Evolutionary conservation across 2,797 vertebrate species (phyloP), one percentile per base, ranked within the genome.

Genomic region (Pseudomugil gertrudae): DNA sequence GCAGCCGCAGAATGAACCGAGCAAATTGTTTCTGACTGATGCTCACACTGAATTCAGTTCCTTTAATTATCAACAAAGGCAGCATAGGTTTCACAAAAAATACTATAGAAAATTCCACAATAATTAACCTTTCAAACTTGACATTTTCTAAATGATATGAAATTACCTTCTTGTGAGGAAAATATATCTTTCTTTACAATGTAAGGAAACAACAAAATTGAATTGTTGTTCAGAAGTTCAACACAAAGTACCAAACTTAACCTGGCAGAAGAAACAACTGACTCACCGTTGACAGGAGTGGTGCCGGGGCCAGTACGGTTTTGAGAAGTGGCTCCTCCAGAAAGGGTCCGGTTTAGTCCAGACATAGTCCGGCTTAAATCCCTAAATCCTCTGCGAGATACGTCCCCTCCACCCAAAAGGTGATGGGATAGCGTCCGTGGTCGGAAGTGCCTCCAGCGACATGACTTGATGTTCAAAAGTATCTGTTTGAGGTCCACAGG

Each of bases 391-490:
- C 93, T 96, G 76, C 92, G 95, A 90, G 94, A 95, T 90, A 91
- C 93, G 86, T 94, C 93, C 87, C 94, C 94, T 63, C 90, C 94
- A 92, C 90, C 94, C 87, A 92, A 94, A 84, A 92, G 93, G 91
- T 95, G 94, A 92, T 94, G 94, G 92, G 95, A 94, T 93, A 97
- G 95, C 94, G 97, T 98, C 96, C 98, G 98, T 94, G 98, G 98
- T 94, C 97, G 95, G 95, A 99, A 99, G 92, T 99, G 98, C 92
- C 98, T 98, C 98, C 98, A 99, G 92, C 98, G 95, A 94, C 96
- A 96, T 69, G 96, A 91, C 92, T 96, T 99, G 92, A 99, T 97
- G 95, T 97, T 98, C 92, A 96, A 95, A 90, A 99, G 93, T 90
- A 99, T 95, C 90, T 95, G 96, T 92, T 93, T 95, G 94, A 99